Evolutionary conservation across 2,797 vertebrate species (phyloP), one percentile per base, ranked within the genome.

Genomic region (Tinamus major): DNA sequence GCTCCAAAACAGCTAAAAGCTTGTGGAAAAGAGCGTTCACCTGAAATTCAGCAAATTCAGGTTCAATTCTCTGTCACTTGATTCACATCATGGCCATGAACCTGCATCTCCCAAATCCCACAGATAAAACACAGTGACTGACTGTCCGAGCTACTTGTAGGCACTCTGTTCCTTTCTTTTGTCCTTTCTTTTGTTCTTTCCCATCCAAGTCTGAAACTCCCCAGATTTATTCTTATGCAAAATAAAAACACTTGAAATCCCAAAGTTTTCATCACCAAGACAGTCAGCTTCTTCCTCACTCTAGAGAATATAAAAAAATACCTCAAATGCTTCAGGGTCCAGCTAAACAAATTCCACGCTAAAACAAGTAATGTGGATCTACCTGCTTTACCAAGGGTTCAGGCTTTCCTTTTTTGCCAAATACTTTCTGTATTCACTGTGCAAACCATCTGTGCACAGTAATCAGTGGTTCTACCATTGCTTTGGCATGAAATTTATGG

Each of bases 391-490:
- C 68, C 79, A 93, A 76, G 5, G n/a, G 12, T 85, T 63, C 37
- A 29, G 79, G 49, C 41, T 44, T 89, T 92, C 64, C 78, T 92
- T 64, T 71, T 96, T 91, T 89, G 85, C 69, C 49, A 89, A 76
- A 13, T 83, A 85, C 51, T 93, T 87, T 76, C 75, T 89, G 82
- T 49, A 58, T 63, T 19, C 58, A 41, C 49, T 58, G 49, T 58
- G 23, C 39, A 74, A 81, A 77, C 49, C 48, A 71, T 85, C 39
- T 85, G 87, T 84, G 74, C 49, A 21, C 42, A 56, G 70, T n/a
- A 49, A 91, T 96, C 89, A 95, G 70, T 92, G 69, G 44, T 86
- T 93, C 74, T 89, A 90, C 92, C 91, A 91, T 58, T 61, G 16
- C 35, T 82, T 81, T 70, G 94, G 63, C 62, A 65, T 17, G 87